These are phyloP conservation scores for Tenodera sinensis DNA, from an alignment of 2,888 invertebrate genomes.

Conservation along the genomic window DNA sequence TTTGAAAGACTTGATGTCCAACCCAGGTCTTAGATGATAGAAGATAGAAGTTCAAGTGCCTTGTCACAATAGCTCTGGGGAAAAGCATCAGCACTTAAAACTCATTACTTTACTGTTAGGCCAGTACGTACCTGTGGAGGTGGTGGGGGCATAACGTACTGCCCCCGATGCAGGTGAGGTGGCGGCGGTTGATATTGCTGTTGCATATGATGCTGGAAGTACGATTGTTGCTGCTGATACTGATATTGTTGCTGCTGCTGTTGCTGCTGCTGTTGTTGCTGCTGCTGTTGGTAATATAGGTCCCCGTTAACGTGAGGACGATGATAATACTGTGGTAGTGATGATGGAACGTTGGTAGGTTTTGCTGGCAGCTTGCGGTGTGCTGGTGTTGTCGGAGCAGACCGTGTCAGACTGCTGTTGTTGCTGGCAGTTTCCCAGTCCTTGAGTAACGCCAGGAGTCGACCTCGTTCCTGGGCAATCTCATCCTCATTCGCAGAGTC, in stretches of 20 bases:
- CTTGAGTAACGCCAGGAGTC: constrained; percentile 63
- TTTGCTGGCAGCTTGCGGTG: constrained; percentile 4
- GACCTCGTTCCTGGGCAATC: constrained; percentile 62
- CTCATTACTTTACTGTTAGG: no score
- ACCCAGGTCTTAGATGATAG: no score
- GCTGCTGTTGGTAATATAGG: background rate
- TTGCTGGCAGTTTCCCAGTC: constrained; percentile 72
- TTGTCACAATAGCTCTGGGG: no score
- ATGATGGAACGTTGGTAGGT: background rate
- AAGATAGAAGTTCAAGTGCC: no score
- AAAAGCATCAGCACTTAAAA: no score
- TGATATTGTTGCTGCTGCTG: background rate
- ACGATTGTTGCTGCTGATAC: constrained; percentile 6
- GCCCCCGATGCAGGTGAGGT: constrained; percentile 5
- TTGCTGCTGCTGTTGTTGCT: background rate
- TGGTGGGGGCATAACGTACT: constrained; percentile 1
- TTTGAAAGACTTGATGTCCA: no score
- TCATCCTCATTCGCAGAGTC: constrained; percentile 75
- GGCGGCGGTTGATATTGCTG: background rate
- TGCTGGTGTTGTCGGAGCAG: constrained; percentile 13
- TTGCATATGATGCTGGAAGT: constrained; percentile 13
- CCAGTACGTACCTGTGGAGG: background rate
- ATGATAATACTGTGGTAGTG: background rate
- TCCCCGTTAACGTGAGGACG: background rate
- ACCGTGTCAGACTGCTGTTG: constrained; percentile 10